Base-by-base conservation (phyloP, 1,140 invertebrate species). In the Metopolophium dirhodum region DNA sequence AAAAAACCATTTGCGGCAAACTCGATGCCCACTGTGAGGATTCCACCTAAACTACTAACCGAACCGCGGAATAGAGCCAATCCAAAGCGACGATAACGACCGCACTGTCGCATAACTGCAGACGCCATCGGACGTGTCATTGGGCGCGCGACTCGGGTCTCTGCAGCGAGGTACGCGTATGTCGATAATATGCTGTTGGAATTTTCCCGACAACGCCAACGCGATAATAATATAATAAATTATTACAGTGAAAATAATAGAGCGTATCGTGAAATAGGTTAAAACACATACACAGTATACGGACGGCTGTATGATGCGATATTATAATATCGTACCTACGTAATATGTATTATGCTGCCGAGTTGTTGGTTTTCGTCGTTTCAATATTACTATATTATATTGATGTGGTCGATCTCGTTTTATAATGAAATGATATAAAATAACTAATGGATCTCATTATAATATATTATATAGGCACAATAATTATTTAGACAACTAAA, bases 111-210 rank as follows among this genome's bases (percentile, higher is more conserved):
- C 61, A 77, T 77, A 77, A 77, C 61, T 77, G 14, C 30, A 77
- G 61, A 77, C 61, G 61, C 61, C 61, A 77, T n/a, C 61, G 61
- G n/a, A 77, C 61, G 61, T 77, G 61, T 77, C 61, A n/a, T 77
- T 77, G n/a, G 61, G n/a, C 61, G 14, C n/a, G 30, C n/a, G 11
- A n/a, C 61, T 68, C 61, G 61, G 61, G 61, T 68, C 61, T 68
- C 11, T 14, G 11, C 14, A 7, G 30, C 61, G 30, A 68, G 61
- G 61, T 14, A 68, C 61, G n/a, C 61, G 61, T n/a, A n/a, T 77
- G 61, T 30, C 30, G 61, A 77, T 77, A 41, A 77, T 77, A 77
- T n/a, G 61, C 61, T 18, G 14, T n/a, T 18, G 61, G 61, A 77
- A 77, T 77, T 77, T 77, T 77, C 61, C 11, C 61, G 61, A 77